Evolutionary conservation across 1,140 invertebrate genomes (phyloP).

Genomic region (Bombus affinis): DNA sequence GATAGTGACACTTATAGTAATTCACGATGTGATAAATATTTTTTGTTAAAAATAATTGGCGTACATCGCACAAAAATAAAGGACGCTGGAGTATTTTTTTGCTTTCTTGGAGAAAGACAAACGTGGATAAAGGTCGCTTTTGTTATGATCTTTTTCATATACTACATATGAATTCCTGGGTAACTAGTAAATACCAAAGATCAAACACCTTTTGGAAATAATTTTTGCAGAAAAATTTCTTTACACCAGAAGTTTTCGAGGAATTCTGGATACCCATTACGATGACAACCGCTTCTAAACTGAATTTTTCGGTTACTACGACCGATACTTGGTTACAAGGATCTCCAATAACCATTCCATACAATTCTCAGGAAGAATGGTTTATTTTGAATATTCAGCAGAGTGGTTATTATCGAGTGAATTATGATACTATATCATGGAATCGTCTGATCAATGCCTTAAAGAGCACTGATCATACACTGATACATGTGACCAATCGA

Average conservation of each 20-base stretch:
- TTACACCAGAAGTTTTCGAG: neutral
- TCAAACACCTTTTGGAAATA: neutral
- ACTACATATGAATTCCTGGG: no score
- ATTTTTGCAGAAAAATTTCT: constrained; percentile 32
- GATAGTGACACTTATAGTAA: no score
- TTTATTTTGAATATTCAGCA: constrained; percentile 85
- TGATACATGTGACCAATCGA: constrained; percentile 85
- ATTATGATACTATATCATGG: constrained; percentile 82
- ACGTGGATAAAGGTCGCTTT: no score
- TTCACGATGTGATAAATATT: no score
- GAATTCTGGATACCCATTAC: constrained; percentile 72
- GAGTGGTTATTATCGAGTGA: constrained; percentile 86
- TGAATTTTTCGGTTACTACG: constrained; percentile 38
- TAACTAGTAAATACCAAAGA: neutral
- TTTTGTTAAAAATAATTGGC: no score
- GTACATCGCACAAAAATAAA: no score
- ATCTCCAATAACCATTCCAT: constrained; percentile 60
- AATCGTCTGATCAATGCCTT: constrained; percentile 74
- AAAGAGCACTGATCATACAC: constrained; percentile 75
- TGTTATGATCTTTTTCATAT: no score
- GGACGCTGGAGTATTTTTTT: no score
- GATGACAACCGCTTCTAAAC: constrained; percentile 24
- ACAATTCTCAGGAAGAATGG: constrained; percentile 78
- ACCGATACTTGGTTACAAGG: constrained; percentile 75
- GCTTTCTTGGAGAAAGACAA: no score